Conservation (phyloP, 1,140 invertebrate genomes). For the Drosophila punjabiensis region DNA sequence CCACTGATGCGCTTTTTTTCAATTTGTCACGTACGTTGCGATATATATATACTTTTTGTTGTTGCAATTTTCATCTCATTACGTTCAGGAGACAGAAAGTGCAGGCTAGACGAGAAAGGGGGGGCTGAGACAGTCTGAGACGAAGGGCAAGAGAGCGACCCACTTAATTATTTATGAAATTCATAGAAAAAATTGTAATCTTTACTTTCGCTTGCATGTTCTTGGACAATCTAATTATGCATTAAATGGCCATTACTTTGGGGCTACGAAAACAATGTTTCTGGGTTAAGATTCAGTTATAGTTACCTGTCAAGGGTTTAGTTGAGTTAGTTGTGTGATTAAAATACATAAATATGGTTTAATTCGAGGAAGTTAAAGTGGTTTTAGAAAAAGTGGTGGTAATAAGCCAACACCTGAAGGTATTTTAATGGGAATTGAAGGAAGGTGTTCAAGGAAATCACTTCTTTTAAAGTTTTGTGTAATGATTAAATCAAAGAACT, state of each 20-base stretch:
- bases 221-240: constrained; percentile 77
- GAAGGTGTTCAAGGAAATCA: not conserved
- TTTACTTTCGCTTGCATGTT: constrained; percentile 61
- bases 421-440: not conserved
- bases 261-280: constrained; percentile 46
- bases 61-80: constrained; percentile 71
- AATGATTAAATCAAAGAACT: not conserved
- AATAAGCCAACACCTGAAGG: constrained; percentile 12
- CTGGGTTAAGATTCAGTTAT: constrained; percentile 44
- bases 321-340: constrained; percentile 4
- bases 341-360: not conserved
- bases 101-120: not conserved
- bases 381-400: not conserved
- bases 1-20: constrained; percentile 83
- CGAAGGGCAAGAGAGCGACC: constrained; percentile 17
- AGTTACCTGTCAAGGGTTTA: not conserved
- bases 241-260: constrained; percentile 63
- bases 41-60: constrained; percentile 40
- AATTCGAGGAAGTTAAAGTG: not conserved
- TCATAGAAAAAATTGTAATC: constrained; percentile 76
- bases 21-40: constrained; percentile 83
- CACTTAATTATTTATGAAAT: constrained; percentile 83
- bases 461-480: not conserved
- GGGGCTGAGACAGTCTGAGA: not conserved
- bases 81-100: constrained; percentile 27